Evolutionary conservation across 2,113 vertebrate species (phyloP), one percentile per base, ranked within the genome.

Genomic region (Phodopus roborovskii): DNA sequence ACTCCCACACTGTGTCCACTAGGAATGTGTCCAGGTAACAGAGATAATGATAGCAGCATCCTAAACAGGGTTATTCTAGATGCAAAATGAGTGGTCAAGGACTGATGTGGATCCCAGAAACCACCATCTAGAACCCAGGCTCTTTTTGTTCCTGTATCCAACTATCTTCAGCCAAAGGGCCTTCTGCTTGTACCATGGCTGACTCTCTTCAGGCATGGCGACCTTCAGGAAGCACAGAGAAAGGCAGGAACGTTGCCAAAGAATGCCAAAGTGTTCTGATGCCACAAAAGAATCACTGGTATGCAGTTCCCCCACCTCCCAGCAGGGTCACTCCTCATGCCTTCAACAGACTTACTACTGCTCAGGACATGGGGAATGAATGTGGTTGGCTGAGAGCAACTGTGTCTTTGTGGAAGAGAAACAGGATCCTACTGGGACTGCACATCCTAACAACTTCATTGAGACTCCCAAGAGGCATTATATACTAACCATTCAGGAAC

Each of bases 371-470:
- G 2, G 0, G 22, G 19, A 68, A 30, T 2, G 8, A 16, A 36
- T 7, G 0, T 2, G 7, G 1, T 7, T 26, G 70, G 1, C n/a
- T 11, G 2, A 17, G 33, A 11, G 4, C 1, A 1, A 0, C 2
- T n/a, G 0, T 0, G 5, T 33, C 77, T 9, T 9, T 0, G 1
- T 11, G 3, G 28, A 36, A 73, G 24, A 5, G 0, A 1, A 11
- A 2, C 20, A 9, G 28, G 15, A 16, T 7, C n/a, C 19, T 56
- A 42, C 84, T 30, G 0, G 1, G 30, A 8, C 3, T 16, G 5
- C 0, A 0, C 0, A 0, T 1, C 30, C 53, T n/a, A 20, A 1
- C 17, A 15, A 20, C 20, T n/a, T 2, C 70, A 26, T 13, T 15
- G 20, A 20, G 64, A 13, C 22, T 62, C 42, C 0, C 11, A 19